Evolutionary conservation across 35 echinoderm and acorn worm species (phyloP), one percentile per base, ranked within the genome.

Genomic region (Eucidaris tribuloides): DNA sequence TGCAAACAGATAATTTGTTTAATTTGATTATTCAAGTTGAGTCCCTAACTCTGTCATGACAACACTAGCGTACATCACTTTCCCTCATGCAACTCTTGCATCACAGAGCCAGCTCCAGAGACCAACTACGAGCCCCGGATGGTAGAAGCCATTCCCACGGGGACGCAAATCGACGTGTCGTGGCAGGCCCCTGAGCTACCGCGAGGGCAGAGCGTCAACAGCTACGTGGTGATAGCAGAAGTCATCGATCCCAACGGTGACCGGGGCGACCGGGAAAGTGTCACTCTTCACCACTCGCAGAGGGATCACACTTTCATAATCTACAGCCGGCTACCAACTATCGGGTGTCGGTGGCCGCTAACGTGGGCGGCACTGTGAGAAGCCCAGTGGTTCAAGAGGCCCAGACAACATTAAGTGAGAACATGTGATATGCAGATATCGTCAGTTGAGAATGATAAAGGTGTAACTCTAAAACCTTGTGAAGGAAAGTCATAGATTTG

Each of bases 301-400:
- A 64, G 19, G 30, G 61, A 64, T 32, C 22, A 64, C 61, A 64
- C 61, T 64, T 64, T 64, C 27, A 64, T n/a, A 27, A 64, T 64
- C 61, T 64, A 34, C 61, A 32, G 61, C 61, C 61, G 19, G 61
- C 61, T 15, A 64, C 61, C 1, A 33, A 19, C 14, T 64, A 64
- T 28, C 2, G 18, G 61, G 61, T 64, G 19, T 64, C 61, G 13
- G 61, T 64, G 17, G 17, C 18, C 3, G 61, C 61, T 32, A 64
- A 64, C 61, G 37, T 64, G 30, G 61, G 3, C 30, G 61, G 61
- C 6, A 34, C 30, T 7, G 5, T 64, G 6, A 64, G 28, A n/a
- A 32, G 15, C 6, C 61, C 61, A 25, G 19, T 64, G 30, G 18
- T n/a, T 32, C 61, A 64, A 64, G 61, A 64, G 37, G 61, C 37